Base-by-base conservation (phyloP, 2,888 invertebrate species). In the Synergus laeviventris region DNA sequence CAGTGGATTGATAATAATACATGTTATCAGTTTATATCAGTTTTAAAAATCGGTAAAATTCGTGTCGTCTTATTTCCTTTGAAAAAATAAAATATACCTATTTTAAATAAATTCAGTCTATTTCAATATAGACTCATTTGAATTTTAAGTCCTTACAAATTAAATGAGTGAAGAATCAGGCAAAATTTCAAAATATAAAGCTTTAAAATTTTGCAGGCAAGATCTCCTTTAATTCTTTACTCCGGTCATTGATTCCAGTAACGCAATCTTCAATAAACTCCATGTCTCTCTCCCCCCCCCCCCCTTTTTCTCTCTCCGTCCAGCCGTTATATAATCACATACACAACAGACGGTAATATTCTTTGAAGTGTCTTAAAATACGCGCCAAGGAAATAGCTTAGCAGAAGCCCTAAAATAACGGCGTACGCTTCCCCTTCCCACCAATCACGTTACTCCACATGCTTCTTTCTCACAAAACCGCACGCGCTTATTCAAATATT, bases 391-490 rank as follows among this genome's bases (percentile, higher is more conserved):
- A 90, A 90, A 90, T 89, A 88, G 88, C 86, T 86, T 86, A 86
- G 85, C 85, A 88, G 88, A 88, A 88, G 85, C 85, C 87, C 84
- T 86, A 89, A 90, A 89, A 90, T 90, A 91, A 86, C 87, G 79
- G 81, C 82, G 83, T 86, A 84, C 88, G 88, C 88, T 89, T 89
- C 83, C 82, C 80, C 80, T 76, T 70, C 74, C 81, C 84, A 85
- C 92, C 92, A 92, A 92, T 92, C 85, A 85, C 83, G 80, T 86
- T 79, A 87, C 85, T 92, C 92, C 92, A 92, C 92, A 92, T 92
- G 92, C 91, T 89, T 87, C 82, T 83, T 79, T 81, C 79, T 81
- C 75, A 64, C 74, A 74, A 78, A 62, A n/a, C 76, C 24, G 59
- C 70, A 39, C 49, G 54, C 56, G 62, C 64, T 39, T 73, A 70